phyloP scores from a whole-genome alignment of 2,113 vertebrate species.

The Climacteris rufus region DNA sequence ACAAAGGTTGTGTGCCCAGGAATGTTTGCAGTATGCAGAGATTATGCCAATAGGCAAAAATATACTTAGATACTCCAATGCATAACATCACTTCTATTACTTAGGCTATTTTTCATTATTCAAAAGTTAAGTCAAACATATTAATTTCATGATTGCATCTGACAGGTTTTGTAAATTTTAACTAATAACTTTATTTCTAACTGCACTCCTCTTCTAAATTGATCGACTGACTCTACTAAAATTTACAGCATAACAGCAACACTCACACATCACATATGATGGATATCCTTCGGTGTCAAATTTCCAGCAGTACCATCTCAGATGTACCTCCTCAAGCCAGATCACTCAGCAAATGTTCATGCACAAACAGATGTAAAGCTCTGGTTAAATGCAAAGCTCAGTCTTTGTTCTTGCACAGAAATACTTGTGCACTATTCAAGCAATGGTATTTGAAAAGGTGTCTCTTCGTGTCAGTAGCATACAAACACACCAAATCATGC shows the following conservation, averaged over 20 bases:
- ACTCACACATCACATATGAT: neutral
- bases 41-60: neutral
- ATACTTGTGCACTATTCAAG: neutral
- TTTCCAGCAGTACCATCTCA: neutral
- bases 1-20: neutral
- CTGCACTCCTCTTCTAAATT: neutral
- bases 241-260: neutral
- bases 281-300: neutral
- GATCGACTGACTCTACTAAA: neutral
- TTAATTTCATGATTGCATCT: neutral
- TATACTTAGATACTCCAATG: neutral
- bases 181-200: neutral
- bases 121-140: neutral
- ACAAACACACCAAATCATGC: neutral
- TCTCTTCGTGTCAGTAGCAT: neutral
- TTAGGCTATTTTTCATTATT: neutral
- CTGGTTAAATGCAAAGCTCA: neutral
- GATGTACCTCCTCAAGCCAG: neutral
- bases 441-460: neutral
- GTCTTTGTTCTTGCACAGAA: neutral
- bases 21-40: neutral
- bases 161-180: neutral
- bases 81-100: neutral
- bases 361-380: neutral
- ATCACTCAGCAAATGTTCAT: neutral